Conservation (phyloP, 2,113 vertebrate genomes). For the Pardalotus punctatus region DNA sequence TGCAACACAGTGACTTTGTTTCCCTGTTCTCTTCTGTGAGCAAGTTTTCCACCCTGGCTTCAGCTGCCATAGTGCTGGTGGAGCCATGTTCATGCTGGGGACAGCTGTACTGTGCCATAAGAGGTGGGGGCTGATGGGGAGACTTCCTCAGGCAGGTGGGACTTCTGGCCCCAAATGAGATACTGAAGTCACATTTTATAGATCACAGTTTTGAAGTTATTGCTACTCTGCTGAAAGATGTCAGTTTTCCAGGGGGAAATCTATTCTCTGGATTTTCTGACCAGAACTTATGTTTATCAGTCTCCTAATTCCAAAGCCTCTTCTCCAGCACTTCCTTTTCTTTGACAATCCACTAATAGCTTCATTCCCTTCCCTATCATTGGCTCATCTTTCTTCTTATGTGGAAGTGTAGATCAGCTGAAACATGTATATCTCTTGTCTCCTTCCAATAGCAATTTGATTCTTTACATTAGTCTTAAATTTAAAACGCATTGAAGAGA, state of each 20-base stretch:
- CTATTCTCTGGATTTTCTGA: not conserved
- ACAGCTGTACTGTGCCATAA: not conserved
- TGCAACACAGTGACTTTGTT: not conserved
- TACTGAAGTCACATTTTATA: not conserved
- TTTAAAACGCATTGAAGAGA: not conserved
- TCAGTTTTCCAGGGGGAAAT: not conserved
- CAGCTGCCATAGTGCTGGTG: not conserved
- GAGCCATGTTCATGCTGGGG: rapidly evolving
- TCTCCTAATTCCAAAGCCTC: slow-evolving; percentile 32
- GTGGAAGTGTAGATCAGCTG: not conserved
- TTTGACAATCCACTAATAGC: slow-evolving; percentile 24
- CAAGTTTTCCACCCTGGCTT: not conserved
- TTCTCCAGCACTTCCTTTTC: slow-evolving; percentile 30
- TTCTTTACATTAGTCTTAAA: slow-evolving; percentile 18
- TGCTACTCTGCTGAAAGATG: not conserved
- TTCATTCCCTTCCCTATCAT: slow-evolving; percentile 38
- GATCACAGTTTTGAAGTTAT: not conserved
- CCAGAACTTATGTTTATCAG: slow-evolving; percentile 38
- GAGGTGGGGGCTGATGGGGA: not conserved
- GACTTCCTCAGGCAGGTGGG: not conserved
- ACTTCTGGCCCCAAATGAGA: not conserved
- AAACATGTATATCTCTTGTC: slow-evolving; percentile 1
- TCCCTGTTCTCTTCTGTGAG: not conserved
- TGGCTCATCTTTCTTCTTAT: slow-evolving; percentile 35
- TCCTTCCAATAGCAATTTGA: not conserved